Evolutionary conservation across 2,797 vertebrate species (phyloP), one percentile per base, ranked within the genome.

Genomic region (Serranus cabrilla): DNA sequence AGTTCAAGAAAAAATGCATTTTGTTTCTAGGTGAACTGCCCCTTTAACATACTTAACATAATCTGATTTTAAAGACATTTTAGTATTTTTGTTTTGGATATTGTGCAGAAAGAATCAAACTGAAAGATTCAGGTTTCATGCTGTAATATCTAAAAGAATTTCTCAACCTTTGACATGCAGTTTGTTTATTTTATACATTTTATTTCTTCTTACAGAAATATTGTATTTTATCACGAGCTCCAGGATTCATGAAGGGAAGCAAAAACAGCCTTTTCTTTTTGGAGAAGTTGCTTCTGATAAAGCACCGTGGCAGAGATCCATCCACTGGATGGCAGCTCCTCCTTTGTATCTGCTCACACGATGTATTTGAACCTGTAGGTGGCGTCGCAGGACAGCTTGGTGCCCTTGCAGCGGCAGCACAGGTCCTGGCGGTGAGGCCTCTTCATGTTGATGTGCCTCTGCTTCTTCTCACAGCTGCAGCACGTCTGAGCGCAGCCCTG

Each of bases 361-460:
- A 97, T 95, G 60, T 97, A 97, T 86, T 97, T 99, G 89, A 97
- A 98, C 94, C 96, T 97, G 89, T 96, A 98, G 47, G 96, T 96
- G 82, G 89, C 95, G n/a, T 98, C 97, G 27, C 98, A 99, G 81
- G 98, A 98, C 76, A 99, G 89, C 87, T 86, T 95, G 91, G 96
- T 97, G 76, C 96, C 97, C 90, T 93, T 97, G 92, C 98, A 99
- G 89, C 96, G 97, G 12, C 97, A 97, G 25, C 97, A 98, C 21
- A 99, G 93, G 60, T 99, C 97, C 90, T 98, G 97, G 23, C 97
- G 96, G 77, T 99, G 98, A 82, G 97, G 97, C 66, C 95, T 95
- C 82, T 94, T 96, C 82, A 97, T 94, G 84, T 99, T 97, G 51
- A 97, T 96, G 63, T 97, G 97, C 72, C 97, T 95, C 92, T 96